Conservation (phyloP, 1,140 invertebrate species). For the Samia ricini region DNA sequence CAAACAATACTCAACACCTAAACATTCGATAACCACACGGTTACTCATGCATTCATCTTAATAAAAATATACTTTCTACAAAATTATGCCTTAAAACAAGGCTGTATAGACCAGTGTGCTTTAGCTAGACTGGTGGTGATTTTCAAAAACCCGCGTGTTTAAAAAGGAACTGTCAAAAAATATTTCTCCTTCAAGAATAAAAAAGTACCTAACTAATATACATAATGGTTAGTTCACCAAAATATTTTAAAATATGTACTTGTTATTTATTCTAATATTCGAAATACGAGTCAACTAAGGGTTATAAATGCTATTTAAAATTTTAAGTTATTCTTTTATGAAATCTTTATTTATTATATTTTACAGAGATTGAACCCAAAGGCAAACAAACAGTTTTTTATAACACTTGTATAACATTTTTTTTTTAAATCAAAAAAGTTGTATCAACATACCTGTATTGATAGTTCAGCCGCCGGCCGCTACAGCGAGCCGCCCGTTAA, state of each 20-base stretch:
- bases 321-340: background rate
- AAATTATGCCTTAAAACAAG: background rate
- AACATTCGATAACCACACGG: conserved; percentile 17
- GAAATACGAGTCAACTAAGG: too few species aligned
- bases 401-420: background rate
- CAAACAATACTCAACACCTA: conserved; percentile 20
- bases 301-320: too few species aligned
- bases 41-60: background rate
- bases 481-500: conserved; percentile 33
- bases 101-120: background rate
- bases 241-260: conserved; percentile 5
- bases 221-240: conserved; percentile 20
- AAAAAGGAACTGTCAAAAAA: conserved; percentile 32
- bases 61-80: conserved; percentile 3
- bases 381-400: background rate
- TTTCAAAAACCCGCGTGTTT: conserved; percentile 31
- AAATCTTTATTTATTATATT: conserved; percentile 3
- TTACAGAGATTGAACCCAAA: background rate
- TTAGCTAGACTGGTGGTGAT: background rate
- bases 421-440: background rate
- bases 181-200: background rate
- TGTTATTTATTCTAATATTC: too few species aligned
- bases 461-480: conserved; percentile 27
- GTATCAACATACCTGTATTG: conserved; percentile 46
- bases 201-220: background rate